Conservation (phyloP, 53 echinoderm and acorn worm genomes). For the Holothuria scabra region DNA sequence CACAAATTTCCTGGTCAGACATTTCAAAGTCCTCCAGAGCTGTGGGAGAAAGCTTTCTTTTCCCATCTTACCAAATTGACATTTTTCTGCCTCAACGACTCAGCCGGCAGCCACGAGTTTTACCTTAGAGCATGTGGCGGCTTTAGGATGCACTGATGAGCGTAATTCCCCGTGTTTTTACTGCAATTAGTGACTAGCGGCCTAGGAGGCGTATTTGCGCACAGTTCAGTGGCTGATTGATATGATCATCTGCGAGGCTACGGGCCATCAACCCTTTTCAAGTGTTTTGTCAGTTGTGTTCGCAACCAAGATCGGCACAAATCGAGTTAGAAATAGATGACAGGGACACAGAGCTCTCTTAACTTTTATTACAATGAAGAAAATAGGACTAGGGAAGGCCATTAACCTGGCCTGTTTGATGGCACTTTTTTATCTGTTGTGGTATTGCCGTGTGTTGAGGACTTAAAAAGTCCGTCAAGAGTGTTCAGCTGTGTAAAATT, state of each 20-base stretch:
- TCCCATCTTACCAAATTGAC: conserved; percentile 19
- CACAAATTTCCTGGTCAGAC: conserved; percentile 31
- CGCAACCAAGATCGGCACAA: conserved; percentile 25
- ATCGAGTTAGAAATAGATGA: conserved; percentile 38
- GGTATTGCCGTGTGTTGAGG: neutral
- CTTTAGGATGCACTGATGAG: conserved; percentile 48
- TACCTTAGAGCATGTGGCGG: conserved; percentile 37
- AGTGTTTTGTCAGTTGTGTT: conserved; percentile 44
- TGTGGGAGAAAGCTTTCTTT: conserved; percentile 15
- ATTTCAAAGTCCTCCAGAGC: conserved; percentile 41
- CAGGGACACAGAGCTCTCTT: conserved; percentile 34
- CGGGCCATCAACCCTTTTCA: conserved; percentile 45
- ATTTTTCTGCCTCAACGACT: conserved; percentile 28
- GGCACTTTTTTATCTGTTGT: neutral
- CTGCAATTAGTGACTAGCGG: conserved; percentile 38
- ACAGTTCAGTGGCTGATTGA: conserved; percentile 48
- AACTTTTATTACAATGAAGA: neutral
- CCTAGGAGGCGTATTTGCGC: conserved; percentile 39
- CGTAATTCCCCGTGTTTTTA: conserved; percentile 36
- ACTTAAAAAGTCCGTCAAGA: neutral
- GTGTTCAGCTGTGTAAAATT: conserved; percentile 40
- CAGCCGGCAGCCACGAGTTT: neutral
- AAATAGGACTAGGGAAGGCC: conserved; percentile 20
- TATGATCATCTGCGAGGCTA: conserved; percentile 28
- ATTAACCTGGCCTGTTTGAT: conserved; percentile 17